Evolutionary conservation across 2,888 invertebrate species (phyloP).

Genomic region (Ptychoptera contaminata): DNA sequence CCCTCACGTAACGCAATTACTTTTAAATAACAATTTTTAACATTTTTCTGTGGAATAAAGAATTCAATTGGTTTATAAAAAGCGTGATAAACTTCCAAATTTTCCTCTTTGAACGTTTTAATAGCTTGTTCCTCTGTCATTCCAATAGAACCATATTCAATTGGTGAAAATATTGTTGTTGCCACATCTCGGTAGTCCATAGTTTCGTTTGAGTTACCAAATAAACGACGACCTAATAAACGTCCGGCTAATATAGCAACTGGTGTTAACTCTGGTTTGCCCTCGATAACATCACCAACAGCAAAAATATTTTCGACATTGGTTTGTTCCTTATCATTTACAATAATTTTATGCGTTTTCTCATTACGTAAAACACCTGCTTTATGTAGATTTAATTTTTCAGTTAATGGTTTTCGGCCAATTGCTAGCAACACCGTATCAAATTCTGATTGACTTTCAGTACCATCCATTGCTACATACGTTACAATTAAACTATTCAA

Average conservation of each 20-base stretch:
- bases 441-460: slow-evolving; percentile 38
- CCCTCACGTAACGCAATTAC: slow-evolving; percentile 50
- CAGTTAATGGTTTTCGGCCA: slow-evolving; percentile 62
- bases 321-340: slow-evolving; percentile 61
- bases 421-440: slow-evolving; percentile 84
- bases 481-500: slow-evolving; percentile 50
- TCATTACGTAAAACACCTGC: slow-evolving; percentile 52
- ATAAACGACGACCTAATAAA: slow-evolving; percentile 61
- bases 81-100: slow-evolving; percentile 82
- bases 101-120: slow-evolving; percentile 51
- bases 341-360: slow-evolving; percentile 55
- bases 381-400: slow-evolving; percentile 51
- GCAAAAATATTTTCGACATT: slow-evolving; percentile 80
- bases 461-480: slow-evolving; percentile 37
- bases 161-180: slow-evolving; percentile 89
- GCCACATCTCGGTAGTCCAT: slow-evolving; percentile 83
- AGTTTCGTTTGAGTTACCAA: slow-evolving; percentile 37
- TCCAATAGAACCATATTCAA: slow-evolving; percentile 93
- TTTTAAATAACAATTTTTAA: slow-evolving; percentile 83
- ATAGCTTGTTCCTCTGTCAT: slow-evolving; percentile 77
- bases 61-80: slow-evolving; percentile 93
- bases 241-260: slow-evolving; percentile 90
- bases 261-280: slow-evolving; percentile 83
- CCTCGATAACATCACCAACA: slow-evolving; percentile 82
- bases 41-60: slow-evolving; percentile 77